Percentiles rank a stretch among this genome's conserved stretches.
Evolutionary conservation across 2,888 invertebrate genomes (phyloP).

Genomic region (Cantharis rustica): DNA sequence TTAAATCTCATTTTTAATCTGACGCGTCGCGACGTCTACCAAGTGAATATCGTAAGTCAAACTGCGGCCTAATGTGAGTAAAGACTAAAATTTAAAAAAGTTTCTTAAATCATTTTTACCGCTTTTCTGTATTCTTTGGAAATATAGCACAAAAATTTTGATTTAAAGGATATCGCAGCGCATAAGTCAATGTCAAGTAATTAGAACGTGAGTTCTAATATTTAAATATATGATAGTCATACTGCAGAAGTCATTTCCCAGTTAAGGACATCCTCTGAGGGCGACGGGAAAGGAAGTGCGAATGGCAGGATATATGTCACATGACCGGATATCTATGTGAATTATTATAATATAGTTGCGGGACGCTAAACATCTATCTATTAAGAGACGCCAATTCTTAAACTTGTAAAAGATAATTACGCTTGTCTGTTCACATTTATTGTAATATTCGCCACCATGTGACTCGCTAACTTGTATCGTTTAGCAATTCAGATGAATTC

Average conservation of each 20-base stretch:
- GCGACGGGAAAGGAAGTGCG: conserved; percentile 53
- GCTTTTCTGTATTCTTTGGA: not conserved
- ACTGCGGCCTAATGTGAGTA: not conserved
- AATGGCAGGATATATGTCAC: conserved; percentile 54
- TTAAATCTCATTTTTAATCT: not conserved
- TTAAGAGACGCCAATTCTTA: conserved; percentile 12
- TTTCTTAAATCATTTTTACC: not conserved
- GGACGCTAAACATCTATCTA: conserved; percentile 25
- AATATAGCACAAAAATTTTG: not conserved
- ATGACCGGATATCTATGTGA: conserved; percentile 52
- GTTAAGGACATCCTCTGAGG: conserved; percentile 45
- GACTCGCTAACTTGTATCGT: not conserved
- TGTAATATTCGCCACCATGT: not conserved
- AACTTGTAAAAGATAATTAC: not conserved
- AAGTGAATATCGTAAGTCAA: not conserved
- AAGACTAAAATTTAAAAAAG: not conserved
- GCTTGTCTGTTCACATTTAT: not conserved
- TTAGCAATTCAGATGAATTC: not conserved
- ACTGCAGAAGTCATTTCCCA: conserved; percentile 43
- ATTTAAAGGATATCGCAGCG: conserved; percentile 26
- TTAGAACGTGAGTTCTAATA: conserved; percentile 36
- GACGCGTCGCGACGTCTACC: not conserved
- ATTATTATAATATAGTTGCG: conserved; percentile 39
- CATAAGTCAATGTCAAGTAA: conserved; percentile 39
- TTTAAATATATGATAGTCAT: conserved; percentile 41